A percentile compares a stretch with the other conserved stretches of the same genome.
Evolutionary conservation across 2,888 invertebrate species (phyloP).

Genomic region (Brachyptera risi): DNA sequence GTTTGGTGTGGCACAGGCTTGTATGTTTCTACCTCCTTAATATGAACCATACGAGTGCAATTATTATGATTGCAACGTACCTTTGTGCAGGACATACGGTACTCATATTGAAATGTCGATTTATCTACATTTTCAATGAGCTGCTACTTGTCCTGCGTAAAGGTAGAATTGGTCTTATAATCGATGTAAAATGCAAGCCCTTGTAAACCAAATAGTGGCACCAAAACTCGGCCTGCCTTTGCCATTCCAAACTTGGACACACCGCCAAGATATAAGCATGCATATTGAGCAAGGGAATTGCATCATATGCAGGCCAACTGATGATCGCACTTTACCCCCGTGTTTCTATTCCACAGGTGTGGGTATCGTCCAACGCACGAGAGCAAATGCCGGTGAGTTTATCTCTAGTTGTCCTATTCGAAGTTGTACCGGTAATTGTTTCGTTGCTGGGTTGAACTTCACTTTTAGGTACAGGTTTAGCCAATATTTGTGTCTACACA

Average conservation of each 20-base stretch:
- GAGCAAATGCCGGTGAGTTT: conserved; percentile 80
- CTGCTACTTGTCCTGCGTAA: neutral
- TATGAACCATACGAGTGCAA: neutral
- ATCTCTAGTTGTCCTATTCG: too few relatives aligned
- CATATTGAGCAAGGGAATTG: conserved; percentile 44
- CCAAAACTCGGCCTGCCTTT: conserved; percentile 64
- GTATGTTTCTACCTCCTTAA: conserved; percentile 25
- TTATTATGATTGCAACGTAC: neutral
- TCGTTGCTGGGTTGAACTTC: too few relatives aligned
- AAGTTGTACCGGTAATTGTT: too few relatives aligned
- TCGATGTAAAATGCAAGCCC: neutral
- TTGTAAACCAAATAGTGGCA: conserved; percentile 45
- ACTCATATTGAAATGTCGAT: neutral
- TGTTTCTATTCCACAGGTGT: conserved; percentile 58
- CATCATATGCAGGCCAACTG: conserved; percentile 33
- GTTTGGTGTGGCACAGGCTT: conserved; percentile 52
- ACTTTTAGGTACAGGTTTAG: too few relatives aligned
- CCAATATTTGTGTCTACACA: too few relatives aligned
- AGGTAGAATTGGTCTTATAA: neutral
- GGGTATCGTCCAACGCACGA: conserved; percentile 66
- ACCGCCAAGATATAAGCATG: conserved; percentile 52
- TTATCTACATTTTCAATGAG: neutral
- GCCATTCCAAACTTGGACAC: conserved; percentile 69
- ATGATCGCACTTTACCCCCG: neutral
- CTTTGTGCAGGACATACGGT: neutral